Evolutionary conservation across 2,888 invertebrate genomes (phyloP), one percentile per base, ranked within the genome.

Genomic region (Dasypogon diadema): DNA sequence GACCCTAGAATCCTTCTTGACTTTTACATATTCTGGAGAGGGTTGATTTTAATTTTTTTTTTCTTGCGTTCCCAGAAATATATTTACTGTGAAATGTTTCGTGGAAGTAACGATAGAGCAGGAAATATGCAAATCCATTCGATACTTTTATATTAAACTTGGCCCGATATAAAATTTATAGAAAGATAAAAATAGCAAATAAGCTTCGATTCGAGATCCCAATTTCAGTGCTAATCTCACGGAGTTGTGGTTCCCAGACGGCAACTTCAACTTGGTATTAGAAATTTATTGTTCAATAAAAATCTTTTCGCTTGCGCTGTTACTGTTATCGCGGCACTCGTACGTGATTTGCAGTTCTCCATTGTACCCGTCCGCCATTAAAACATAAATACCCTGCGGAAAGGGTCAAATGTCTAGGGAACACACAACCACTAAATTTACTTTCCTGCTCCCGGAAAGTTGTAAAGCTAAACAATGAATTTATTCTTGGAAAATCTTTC

Each of bases 261-360:
- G 46, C 56, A 48, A 72, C 70, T 75, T 72, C 56, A 55, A 46
- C 42, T 70, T 72, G 14, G 58, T 58, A 70, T 75, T 72, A 72
- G 72, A 75, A 75, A 75, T 75, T 75, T 75, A 75, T 75, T 75
- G 58, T 58, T 18, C 72, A 75, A 75, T 75, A 75, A 75, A n/a
- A 75, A 75, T 72, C 63, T 75, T 75, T 48, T 24, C 48, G 75
- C 65, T 46, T 42, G 21, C 22, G 46, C 48, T 65, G 65, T 65
- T 75, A 58, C 70, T 56, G 70, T 75, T 75, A 75, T 75, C 72
- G 75, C 72, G 55, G 60, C 58, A 72, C 68, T 54, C 70, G 70
- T 75, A 75, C 75, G 75, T 75, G 75, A 75, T 75, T 75, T 70
- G 56, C 68, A 75, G 75, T 55, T 58, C 42, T 24, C 54, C 54